phyloP scores from a whole-genome alignment of 2,888 invertebrate species.

The Julus scanicus region DNA sequence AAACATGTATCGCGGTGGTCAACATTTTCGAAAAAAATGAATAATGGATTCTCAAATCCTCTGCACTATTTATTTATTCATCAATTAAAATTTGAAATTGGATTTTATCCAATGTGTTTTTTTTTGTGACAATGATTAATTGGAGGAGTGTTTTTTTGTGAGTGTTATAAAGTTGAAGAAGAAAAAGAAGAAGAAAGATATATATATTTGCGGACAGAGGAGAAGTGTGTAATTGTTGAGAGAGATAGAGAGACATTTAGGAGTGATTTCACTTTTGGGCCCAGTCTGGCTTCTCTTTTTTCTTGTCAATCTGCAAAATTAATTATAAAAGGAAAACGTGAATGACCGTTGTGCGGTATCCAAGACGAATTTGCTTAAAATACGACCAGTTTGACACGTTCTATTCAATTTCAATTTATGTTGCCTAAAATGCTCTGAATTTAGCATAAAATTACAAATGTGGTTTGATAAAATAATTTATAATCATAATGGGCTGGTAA shows the following conservation, averaged over 20 bases:
- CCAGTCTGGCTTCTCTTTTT: constrained; percentile 57
- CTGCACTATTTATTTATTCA: constrained; percentile 11
- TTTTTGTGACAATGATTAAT: background rate
- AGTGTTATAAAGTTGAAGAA: constrained; percentile 13
- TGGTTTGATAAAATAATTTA: no score
- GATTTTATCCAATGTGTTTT: background rate
- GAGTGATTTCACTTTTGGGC: constrained; percentile 47
- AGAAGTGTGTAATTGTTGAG: background rate
- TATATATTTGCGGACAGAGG: background rate
- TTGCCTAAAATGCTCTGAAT: no score
- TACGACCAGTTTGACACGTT: background rate
- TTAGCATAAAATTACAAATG: no score
- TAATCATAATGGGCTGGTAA: no score
- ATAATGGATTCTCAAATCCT: constrained; percentile 36
- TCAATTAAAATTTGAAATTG: background rate
- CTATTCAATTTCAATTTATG: background rate
- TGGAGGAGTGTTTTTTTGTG: background rate
- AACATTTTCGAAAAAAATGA: constrained; percentile 41
- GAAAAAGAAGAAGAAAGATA: background rate
- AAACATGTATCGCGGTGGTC: background rate
- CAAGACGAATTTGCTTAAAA: background rate
- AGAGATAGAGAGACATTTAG: constrained; percentile 14
- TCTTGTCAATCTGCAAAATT: constrained; percentile 57
- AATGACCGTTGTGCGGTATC: background rate
- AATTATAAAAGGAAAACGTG: background rate